Conservation (phyloP, 2,888 invertebrate genomes). For the Harpagoxenus sublaevis region DNA sequence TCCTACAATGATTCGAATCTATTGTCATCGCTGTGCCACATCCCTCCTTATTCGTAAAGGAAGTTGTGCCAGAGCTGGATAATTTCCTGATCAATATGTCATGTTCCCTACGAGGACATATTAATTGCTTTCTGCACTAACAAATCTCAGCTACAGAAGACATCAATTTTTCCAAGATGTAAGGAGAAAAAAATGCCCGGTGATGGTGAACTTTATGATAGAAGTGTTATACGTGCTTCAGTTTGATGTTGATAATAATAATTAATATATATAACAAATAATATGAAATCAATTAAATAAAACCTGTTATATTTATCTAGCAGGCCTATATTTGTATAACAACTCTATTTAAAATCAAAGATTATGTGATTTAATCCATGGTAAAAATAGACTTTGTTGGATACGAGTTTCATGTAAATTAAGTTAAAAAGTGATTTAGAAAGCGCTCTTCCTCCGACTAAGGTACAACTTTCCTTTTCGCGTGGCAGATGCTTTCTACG, state of each 20-base stretch:
- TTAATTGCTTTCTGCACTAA: constrained; percentile 22
- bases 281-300: neutral
- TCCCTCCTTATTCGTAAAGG: constrained; percentile 8
- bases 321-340: neutral
- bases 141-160: neutral
- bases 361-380: neutral
- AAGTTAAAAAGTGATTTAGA: neutral
- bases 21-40: constrained; percentile 9
- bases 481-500: neutral
- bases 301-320: neutral
- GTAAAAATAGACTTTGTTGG: neutral
- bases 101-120: neutral
- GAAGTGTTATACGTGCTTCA: neutral
- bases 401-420: neutral
- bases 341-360: neutral
- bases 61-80: neutral
- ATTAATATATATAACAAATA: neutral
- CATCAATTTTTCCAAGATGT: neutral
- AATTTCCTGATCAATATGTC: constrained; percentile 27
- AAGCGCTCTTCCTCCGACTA: neutral
- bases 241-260: neutral
- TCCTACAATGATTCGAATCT: constrained; percentile 11
- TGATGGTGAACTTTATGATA: neutral
- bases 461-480: neutral
- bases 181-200: neutral